Percentiles rank a stretch among this genome's conserved stretches.
Conservation (phyloP, 2,113 vertebrate species). For the Rana temporaria region DNA sequence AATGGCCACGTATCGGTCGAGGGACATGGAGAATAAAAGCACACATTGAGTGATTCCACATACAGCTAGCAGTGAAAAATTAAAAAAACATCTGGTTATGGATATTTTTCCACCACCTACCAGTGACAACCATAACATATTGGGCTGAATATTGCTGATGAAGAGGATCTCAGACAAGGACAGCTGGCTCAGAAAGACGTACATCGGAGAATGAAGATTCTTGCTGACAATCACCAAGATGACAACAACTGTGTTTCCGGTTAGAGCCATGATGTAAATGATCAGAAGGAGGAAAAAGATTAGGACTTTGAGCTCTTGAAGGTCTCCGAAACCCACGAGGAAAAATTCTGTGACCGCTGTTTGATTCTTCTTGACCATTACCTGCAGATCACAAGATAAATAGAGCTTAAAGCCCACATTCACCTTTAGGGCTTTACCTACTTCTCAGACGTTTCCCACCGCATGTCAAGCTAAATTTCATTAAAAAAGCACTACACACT, state of each 20-base stretch:
- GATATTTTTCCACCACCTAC: background rate
- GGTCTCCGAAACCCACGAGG: slow-evolving; percentile 30
- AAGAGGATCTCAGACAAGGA: slow-evolving; percentile 44
- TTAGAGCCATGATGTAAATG: slow-evolving; percentile 6
- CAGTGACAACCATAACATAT: slow-evolving; percentile 14
- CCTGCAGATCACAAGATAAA: too few species aligned
- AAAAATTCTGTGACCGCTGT: slow-evolving; percentile 21
- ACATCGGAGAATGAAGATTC: slow-evolving; percentile 43
- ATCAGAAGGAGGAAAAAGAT: slow-evolving; percentile 5
- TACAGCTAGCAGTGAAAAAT: slow-evolving; percentile 1
- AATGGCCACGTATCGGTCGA: slow-evolving; percentile 29
- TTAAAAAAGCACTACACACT: too few species aligned
- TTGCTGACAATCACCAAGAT: background rate
- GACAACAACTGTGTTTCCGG: slow-evolving; percentile 21
- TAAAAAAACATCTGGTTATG: background rate
- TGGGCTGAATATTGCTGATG: slow-evolving; percentile 30
- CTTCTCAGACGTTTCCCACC: too few species aligned
- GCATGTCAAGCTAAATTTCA: too few species aligned
- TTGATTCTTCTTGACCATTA: background rate
- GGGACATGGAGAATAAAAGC: slow-evolving; percentile 24
- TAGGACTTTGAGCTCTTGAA: background rate
- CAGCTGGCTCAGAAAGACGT: slow-evolving; percentile 45
- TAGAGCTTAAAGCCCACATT: too few species aligned
- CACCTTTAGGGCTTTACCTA: too few species aligned
- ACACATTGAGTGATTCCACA: slow-evolving; percentile 10